Evolutionary conservation across 2,888 invertebrate species (phyloP).

Genomic region (Zeuzera pyrina): DNA sequence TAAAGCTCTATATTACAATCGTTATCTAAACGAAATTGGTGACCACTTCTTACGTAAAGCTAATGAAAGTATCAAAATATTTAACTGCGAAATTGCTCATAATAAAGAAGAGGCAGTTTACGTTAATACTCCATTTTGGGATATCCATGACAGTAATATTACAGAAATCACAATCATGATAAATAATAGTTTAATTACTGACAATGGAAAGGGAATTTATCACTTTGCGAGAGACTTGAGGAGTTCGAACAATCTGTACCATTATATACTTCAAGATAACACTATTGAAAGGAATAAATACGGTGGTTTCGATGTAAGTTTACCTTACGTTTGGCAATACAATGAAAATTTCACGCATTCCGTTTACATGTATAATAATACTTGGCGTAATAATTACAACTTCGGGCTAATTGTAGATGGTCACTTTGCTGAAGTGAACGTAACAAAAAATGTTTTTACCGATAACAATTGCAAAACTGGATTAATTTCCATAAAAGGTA

Average conservation of each 20-base stretch:
- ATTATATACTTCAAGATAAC: conserved; percentile 91
- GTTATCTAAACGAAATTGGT: conserved; percentile 87
- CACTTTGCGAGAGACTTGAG: conserved; percentile 95
- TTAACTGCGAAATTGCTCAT: conserved; percentile 85
- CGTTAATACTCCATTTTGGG: conserved; percentile 89
- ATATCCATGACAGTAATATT: conserved; percentile 87
- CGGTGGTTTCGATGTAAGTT: conserved; percentile 89
- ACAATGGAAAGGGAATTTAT: conserved; percentile 90
- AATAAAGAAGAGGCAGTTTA: conserved; percentile 87
- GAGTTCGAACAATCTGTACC: conserved; percentile 97
- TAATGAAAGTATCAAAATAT: conserved; percentile 87
- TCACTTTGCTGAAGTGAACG: conserved; percentile 92
- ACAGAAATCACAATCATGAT: conserved; percentile 93
- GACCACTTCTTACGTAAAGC: conserved; percentile 90
- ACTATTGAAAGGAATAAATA: conserved; percentile 87
- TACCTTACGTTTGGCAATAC: conserved; percentile 97
- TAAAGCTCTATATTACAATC: conserved; percentile 88
- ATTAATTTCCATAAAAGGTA: conserved; percentile 87
- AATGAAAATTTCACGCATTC: conserved; percentile 96
- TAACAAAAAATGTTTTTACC: conserved; percentile 87
- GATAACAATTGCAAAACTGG: conserved; percentile 89
- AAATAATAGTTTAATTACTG: conserved; percentile 86
- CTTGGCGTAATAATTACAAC: conserved; percentile 88
- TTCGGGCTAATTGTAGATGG: conserved; percentile 92
- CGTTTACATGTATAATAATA: conserved; percentile 88